Percentiles rank a stretch among this genome's conserved stretches.
Conservation (phyloP, 2,797 vertebrate species). For the Sitta carolinensis region DNA sequence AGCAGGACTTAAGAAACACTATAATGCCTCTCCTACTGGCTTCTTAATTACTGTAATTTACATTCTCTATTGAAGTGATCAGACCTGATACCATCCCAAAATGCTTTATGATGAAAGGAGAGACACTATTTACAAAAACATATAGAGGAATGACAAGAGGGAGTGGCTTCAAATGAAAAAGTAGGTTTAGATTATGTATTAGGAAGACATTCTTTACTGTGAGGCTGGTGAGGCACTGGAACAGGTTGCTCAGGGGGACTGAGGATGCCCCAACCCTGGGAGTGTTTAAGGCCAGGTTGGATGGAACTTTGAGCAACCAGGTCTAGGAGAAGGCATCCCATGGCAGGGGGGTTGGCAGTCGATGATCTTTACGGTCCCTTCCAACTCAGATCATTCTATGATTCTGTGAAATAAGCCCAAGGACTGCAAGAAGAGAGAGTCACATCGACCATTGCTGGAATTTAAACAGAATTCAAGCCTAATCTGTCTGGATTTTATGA, state of each 20-base stretch:
- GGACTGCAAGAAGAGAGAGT: background rate
- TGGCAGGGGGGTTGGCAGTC: accelerated
- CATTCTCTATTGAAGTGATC: background rate
- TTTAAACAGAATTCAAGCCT: background rate
- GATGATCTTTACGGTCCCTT: background rate
- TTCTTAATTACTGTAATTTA: background rate
- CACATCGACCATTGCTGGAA: background rate
- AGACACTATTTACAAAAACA: background rate
- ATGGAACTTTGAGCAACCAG: background rate
- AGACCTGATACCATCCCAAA: background rate
- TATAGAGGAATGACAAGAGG: background rate
- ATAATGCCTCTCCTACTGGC: background rate
- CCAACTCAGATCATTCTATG: background rate
- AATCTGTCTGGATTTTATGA: background rate
- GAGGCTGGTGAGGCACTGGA: background rate
- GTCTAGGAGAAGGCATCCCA: background rate
- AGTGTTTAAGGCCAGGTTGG: background rate
- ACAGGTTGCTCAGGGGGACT: accelerated
- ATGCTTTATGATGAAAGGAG: background rate
- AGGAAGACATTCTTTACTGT: background rate
- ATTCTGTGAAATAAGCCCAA: background rate
- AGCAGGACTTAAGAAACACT: background rate
- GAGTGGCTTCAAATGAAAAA: background rate
- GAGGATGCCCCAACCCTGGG: background rate
- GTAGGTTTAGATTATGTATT: background rate